Evolutionary conservation across 2,888 invertebrate genomes (phyloP).

Genomic region (Xanthia icteritia): DNA sequence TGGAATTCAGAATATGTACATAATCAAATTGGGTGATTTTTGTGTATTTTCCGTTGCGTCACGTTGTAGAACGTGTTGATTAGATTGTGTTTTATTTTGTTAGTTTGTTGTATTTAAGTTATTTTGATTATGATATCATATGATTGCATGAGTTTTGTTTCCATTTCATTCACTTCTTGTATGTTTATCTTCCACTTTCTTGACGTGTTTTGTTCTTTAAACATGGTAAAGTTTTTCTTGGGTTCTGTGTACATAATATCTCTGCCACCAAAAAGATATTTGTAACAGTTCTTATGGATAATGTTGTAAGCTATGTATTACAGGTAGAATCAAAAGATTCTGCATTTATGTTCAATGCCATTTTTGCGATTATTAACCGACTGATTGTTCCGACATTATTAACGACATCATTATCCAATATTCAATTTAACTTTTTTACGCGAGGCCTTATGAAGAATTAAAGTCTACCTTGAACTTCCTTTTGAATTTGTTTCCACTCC

Average conservation of each 20-base stretch:
- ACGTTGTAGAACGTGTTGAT: neutral
- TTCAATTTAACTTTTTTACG: neutral
- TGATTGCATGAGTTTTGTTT: neutral
- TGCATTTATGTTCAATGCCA: neutral
- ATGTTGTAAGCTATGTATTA: neutral
- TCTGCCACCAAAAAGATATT: too few species aligned
- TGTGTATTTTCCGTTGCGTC: slow-evolving; percentile 37
- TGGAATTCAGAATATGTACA: slow-evolving; percentile 62
- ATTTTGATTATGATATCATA: neutral
- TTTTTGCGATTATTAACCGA: neutral
- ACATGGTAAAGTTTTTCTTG: neutral
- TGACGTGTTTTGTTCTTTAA: neutral
- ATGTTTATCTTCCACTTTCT: neutral
- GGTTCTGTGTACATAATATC: neutral
- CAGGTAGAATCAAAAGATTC: neutral
- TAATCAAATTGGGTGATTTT: slow-evolving; percentile 47
- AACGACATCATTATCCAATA: neutral
- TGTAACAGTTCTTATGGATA: neutral
- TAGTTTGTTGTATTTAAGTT: neutral
- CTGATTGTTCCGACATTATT: neutral
- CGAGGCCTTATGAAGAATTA: neutral
- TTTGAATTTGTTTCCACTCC: neutral
- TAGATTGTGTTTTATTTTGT: slow-evolving; percentile 3
- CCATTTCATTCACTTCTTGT: neutral
- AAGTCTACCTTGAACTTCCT: neutral